Percentiles rank a stretch among this genome's conserved stretches.
Evolutionary conservation across 1,140 invertebrate species (phyloP).

Genomic region (Nasonia vitripennis): DNA sequence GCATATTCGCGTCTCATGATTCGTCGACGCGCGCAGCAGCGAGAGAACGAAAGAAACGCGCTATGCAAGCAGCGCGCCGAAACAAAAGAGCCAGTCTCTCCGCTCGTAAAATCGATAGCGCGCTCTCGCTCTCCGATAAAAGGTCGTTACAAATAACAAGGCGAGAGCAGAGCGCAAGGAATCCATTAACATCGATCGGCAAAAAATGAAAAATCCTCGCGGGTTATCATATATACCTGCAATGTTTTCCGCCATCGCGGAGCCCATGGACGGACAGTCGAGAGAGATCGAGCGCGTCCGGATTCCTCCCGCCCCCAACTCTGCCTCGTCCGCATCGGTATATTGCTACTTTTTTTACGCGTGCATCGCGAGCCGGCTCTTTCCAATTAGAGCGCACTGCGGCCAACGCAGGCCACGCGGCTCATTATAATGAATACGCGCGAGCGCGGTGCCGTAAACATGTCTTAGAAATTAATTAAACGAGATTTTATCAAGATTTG

Average conservation of each 20-base stretch:
- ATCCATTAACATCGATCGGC: neutral
- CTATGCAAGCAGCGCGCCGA: too few relatives aligned
- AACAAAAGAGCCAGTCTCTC: too few relatives aligned
- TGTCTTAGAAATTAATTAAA: constrained; percentile 48
- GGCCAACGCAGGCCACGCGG: neutral
- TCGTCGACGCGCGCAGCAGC: too few relatives aligned
- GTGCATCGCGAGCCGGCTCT: neutral
- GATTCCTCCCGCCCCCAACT: neutral
- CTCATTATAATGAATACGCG: constrained; percentile 27
- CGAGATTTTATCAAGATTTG: constrained; percentile 43
- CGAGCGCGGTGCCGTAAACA: constrained; percentile 22
- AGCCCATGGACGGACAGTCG: neutral
- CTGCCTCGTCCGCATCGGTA: neutral
- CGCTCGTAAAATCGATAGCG: too few relatives aligned
- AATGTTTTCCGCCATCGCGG: neutral
- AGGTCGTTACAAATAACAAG: too few relatives aligned
- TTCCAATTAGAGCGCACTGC: constrained; percentile 36
- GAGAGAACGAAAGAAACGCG: too few relatives aligned
- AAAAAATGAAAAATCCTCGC: neutral
- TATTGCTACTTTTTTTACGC: neutral
- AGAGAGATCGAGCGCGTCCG: neutral
- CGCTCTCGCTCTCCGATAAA: neutral
- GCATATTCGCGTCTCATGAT: too few relatives aligned
- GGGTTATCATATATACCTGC: neutral
- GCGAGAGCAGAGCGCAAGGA: neutral